Percentiles rank a stretch among this genome's conserved stretches.
These are phyloP conservation scores for Crenichthys baileyi DNA, from an alignment of 2,797 vertebrate genomes.

Conservation along the genomic window DNA sequence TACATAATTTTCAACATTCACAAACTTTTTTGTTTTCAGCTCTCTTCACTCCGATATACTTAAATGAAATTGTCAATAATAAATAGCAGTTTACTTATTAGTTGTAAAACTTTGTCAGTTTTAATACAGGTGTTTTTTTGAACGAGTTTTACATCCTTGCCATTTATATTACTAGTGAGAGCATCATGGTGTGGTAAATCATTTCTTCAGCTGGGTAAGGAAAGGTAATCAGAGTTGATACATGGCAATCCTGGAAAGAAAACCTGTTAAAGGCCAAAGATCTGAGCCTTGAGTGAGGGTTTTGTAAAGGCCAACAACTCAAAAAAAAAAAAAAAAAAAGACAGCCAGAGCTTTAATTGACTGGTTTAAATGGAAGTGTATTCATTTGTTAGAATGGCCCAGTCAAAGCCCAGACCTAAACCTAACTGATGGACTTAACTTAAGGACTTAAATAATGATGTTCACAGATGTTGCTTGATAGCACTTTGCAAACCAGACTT, in stretches of 20 bases:
- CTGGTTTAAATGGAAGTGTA: not conserved
- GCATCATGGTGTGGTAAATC: too few species aligned
- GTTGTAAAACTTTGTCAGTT: too few species aligned
- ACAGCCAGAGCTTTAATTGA: too few species aligned
- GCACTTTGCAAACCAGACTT: not conserved
- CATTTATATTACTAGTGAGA: too few species aligned
- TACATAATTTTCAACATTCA: not conserved
- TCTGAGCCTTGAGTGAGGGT: too few species aligned
- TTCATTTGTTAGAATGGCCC: not conserved
- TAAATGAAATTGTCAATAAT: not conserved
- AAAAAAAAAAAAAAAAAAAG: too few species aligned
- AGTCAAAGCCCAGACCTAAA: not conserved
- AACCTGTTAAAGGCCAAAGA: not conserved
- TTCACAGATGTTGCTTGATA: not conserved
- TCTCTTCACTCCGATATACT: not conserved
- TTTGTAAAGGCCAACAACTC: too few species aligned
- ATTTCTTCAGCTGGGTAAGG: too few species aligned
- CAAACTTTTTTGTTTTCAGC: not conserved
- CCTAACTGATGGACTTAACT: not conserved
- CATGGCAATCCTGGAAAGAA: not conserved
- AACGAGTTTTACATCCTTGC: too few species aligned
- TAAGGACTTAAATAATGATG: not conserved
- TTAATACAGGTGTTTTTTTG: too few species aligned
- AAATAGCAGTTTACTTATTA: not conserved
- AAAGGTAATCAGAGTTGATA: not conserved